A percentile compares a stretch with the other conserved stretches of the same genome.
phyloP scores from a whole-genome alignment of 2,888 invertebrate species.

The Dryadula phaetusa region DNA sequence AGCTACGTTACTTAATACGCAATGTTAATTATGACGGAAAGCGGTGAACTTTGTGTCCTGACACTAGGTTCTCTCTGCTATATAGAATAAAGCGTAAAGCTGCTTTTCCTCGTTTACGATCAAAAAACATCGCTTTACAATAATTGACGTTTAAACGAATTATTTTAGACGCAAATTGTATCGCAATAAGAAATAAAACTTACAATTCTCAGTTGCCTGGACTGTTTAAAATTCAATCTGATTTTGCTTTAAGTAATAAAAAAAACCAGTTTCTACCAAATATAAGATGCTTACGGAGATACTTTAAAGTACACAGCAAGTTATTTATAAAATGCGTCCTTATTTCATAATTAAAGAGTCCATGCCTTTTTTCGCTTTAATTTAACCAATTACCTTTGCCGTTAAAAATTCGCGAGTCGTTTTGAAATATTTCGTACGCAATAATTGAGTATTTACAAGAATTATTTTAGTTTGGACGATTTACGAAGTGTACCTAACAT shows the following conservation, averaged over 20 bases:
- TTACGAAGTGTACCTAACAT: background rate
- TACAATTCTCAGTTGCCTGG: no score
- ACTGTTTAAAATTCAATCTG: background rate
- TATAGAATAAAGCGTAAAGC: no score
- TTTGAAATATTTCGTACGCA: slow-evolving; percentile 14
- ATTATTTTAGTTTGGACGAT: background rate
- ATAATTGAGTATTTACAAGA: slow-evolving; percentile 15
- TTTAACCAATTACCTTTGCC: slow-evolving; percentile 20
- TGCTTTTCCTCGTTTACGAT: no score
- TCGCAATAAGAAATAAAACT: no score
- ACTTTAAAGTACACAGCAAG: slow-evolving; percentile 4
- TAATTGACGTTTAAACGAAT: no score
- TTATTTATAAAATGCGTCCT: slow-evolving; percentile 20
- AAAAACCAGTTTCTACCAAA: slow-evolving; percentile 2
- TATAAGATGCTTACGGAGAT: slow-evolving; percentile 2
- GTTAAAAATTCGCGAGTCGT: background rate
- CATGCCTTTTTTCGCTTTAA: slow-evolving; percentile 24
- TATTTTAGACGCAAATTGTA: no score
- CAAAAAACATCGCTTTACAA: no score
- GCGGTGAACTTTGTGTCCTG: no score
- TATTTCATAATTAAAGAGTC: slow-evolving; percentile 20
- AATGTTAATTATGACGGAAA: no score
- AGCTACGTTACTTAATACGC: no score
- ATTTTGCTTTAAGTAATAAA: background rate
- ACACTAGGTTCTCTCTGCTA: no score